Evolutionary conservation across 2,797 vertebrate species (phyloP).

Genomic region (Anguilla marmorata): DNA sequence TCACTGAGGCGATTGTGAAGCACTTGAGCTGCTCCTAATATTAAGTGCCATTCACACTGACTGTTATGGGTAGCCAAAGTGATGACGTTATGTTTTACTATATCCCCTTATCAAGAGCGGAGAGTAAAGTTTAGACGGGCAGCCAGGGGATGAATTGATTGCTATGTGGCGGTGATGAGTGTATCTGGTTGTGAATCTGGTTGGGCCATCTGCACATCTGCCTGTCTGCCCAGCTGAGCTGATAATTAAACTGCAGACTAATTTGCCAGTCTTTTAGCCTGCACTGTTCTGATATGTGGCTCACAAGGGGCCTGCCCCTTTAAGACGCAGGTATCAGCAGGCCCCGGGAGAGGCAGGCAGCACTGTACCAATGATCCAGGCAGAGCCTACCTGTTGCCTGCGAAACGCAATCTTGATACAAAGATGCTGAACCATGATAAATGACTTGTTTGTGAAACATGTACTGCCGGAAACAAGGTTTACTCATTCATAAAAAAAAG

Average conservation of each 20-base stretch:
- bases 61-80: neutral
- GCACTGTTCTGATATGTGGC: neutral
- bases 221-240: neutral
- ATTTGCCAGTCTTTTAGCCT: neutral
- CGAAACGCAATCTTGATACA: too few relatives aligned
- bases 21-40: neutral
- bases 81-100: constrained; percentile 18
- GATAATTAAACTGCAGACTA: neutral
- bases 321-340: too few relatives aligned
- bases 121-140: neutral
- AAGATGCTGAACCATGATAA: too few relatives aligned
- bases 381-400: too few relatives aligned
- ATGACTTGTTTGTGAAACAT: too few relatives aligned
- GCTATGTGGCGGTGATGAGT: neutral
- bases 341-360: too few relatives aligned
- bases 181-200: neutral
- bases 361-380: too few relatives aligned
- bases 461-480: too few relatives aligned
- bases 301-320: too few relatives aligned
- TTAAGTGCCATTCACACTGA: neutral
- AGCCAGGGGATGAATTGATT: neutral
- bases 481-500: too few relatives aligned
- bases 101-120: neutral
- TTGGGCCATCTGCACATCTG: neutral
- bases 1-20: neutral